Conservation (phyloP, 2,113 vertebrate genomes). For the Sardina pilchardus region DNA sequence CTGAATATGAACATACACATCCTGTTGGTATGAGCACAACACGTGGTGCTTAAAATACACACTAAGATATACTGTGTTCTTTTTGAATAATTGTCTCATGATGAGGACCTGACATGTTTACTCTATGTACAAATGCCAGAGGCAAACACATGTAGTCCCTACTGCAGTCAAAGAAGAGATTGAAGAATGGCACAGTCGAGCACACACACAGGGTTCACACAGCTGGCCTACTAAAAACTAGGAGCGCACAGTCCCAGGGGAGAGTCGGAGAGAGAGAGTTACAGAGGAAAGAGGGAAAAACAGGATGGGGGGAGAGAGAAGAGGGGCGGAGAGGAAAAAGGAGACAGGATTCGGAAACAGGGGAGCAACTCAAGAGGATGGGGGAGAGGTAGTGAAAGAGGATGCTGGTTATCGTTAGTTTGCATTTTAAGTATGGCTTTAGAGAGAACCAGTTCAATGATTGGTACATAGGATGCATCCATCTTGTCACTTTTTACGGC, state of each 20-base stretch:
- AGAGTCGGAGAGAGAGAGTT: not conserved
- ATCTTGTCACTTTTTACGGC: not conserved
- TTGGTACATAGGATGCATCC: conserved; percentile 8
- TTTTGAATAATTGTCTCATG: not conserved
- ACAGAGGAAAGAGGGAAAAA: not conserved
- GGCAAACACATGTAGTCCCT: not conserved
- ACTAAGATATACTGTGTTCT: not conserved
- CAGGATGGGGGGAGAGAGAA: not conserved
- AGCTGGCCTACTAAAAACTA: not conserved
- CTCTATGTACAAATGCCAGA: not conserved
- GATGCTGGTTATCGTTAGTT: not conserved
- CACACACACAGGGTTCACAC: not conserved
- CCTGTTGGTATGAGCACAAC: not conserved
- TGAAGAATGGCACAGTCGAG: not conserved
- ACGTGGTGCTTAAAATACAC: not conserved
- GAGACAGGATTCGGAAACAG: not conserved
- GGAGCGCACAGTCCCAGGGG: not conserved
- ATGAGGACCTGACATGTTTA: not conserved
- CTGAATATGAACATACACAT: not conserved
- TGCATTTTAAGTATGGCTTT: conserved; percentile 17
- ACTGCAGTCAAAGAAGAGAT: not conserved
- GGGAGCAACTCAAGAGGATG: not conserved
- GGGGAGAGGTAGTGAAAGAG: conserved; percentile 3
- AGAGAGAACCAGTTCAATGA: not conserved
- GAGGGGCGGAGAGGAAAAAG: not conserved